Conservation (phyloP, 64 coral and sea anemone species). For the Cladopsammia gracilis region DNA sequence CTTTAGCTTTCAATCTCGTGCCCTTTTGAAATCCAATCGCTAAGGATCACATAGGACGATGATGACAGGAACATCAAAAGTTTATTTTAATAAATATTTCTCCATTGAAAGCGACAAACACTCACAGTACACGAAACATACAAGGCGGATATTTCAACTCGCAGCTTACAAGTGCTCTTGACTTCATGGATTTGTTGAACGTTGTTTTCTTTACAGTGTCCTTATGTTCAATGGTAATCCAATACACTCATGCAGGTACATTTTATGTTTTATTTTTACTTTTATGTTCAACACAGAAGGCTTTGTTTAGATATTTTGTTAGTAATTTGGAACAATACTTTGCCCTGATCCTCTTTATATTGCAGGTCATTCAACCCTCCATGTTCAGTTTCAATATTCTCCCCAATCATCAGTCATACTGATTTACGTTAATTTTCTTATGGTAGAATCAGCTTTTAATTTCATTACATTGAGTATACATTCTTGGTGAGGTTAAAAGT, state of each 20-base stretch:
- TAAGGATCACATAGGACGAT: no score
- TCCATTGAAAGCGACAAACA: not conserved
- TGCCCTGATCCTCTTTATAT: no score
- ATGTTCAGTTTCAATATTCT: no score
- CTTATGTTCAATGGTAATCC: not conserved
- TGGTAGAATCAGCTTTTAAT: no score
- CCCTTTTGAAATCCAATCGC: conserved; percentile 2
- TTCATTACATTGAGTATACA: no score
- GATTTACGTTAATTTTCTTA: no score
- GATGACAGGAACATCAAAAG: not conserved
- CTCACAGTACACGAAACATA: not conserved
- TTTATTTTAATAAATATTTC: not conserved
- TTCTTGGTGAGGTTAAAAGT: no score
- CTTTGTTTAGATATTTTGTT: not conserved
- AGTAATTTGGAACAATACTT: not conserved
- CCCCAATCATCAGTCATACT: no score
- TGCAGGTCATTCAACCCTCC: no score
- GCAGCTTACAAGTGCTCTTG: not conserved
- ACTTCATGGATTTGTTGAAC: not conserved
- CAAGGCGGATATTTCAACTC: no score
- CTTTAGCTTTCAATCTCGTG: not conserved
- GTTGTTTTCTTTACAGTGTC: not conserved
- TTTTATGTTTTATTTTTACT: not conserved
- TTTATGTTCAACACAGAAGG: no score
- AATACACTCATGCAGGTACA: not conserved